Evolutionary conservation across 2,888 invertebrate species (phyloP), one percentile per base, ranked within the genome.

Genomic region (Sericinus montela): DNA sequence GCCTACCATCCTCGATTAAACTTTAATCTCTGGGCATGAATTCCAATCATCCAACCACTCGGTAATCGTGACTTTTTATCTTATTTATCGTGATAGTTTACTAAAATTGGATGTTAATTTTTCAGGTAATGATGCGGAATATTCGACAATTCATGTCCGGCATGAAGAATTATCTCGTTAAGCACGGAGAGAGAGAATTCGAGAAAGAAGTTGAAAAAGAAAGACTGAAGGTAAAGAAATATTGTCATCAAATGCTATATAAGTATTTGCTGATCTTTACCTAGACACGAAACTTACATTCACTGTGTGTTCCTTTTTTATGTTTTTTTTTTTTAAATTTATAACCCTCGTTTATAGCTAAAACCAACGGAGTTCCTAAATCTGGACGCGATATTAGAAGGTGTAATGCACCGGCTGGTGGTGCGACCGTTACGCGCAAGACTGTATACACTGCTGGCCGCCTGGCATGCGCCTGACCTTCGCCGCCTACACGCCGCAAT

Each of bases 121-220:
- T 69, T 25, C 60, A 90, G 90, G 91, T 96, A 49, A 95, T 95
- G 56, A 95, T 96, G 95, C 91, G 95, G 52, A 96, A 96, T 69
- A 95, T 98, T 90, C 92, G 98, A 0, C 98, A 98, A 78, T 99
- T 98, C 75, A 98, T 98, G 96, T 98, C 96, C 11, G 98, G 98
- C 48, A 98, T 99, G 94, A 98, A 98, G 80, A 99, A 99, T 80
- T 99, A 98, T 80, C 90, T 98, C 52, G 96, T 98, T 28, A 98
- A 98, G 69, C 97, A 98, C 66, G 98, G 98, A 13, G 98, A 98
- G 74, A 93, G 95, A 54, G 96, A 96, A 62, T 95, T 98, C 72
- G 96, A 97, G 71, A 94, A 94, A 62, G 94, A 98, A 74, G 96
- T 98, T 38, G 96, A 97, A 76, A 92, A 93, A 64, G 96, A 97